phyloP scores from a whole-genome alignment of 2,888 invertebrate species.

The Drosophila ezoana region DNA sequence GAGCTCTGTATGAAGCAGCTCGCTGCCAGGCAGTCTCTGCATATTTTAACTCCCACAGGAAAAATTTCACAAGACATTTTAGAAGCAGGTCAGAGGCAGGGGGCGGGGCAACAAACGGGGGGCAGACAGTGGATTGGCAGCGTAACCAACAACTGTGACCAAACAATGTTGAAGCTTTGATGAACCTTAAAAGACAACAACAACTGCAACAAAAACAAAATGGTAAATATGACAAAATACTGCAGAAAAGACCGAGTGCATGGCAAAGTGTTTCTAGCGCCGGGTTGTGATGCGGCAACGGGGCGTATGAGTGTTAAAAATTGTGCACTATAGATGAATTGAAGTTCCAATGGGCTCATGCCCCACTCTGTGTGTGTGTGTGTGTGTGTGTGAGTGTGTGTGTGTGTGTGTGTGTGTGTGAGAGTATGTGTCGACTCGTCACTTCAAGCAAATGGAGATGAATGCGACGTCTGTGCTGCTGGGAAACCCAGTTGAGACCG shows the following conservation, averaged over 20 bases:
- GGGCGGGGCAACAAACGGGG: neutral
- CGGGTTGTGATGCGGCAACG: slow-evolving; percentile 38
- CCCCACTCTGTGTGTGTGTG: slow-evolving; percentile 15
- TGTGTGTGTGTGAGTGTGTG: slow-evolving; percentile 13
- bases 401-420: slow-evolving; percentile 16
- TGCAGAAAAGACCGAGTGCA: slow-evolving; percentile 28
- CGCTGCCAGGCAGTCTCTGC: slow-evolving; percentile 61
- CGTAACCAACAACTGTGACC: slow-evolving; percentile 72
- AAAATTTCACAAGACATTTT: slow-evolving; percentile 76
- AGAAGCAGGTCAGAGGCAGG: slow-evolving; percentile 56
- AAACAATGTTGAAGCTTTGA: slow-evolving; percentile 80
- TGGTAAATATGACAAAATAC: slow-evolving; percentile 70
- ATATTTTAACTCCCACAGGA: slow-evolving; percentile 78
- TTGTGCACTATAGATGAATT: slow-evolving; percentile 75
- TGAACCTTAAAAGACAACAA: slow-evolving; percentile 74
- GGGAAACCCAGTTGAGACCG: slow-evolving; percentile 30
- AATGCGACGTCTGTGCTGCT: slow-evolving; percentile 65
- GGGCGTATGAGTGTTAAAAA: slow-evolving; percentile 79
- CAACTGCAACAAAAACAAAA: slow-evolving; percentile 33
- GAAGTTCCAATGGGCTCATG: slow-evolving; percentile 59
- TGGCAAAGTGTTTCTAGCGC: slow-evolving; percentile 47
- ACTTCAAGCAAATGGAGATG: slow-evolving; percentile 78
- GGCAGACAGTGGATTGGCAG: slow-evolving; percentile 39
- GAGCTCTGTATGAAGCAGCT: slow-evolving; percentile 8
- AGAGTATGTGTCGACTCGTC: slow-evolving; percentile 52